Conservation (phyloP, 2,113 vertebrate species). For the Brachyhypopomus gauderio region DNA sequence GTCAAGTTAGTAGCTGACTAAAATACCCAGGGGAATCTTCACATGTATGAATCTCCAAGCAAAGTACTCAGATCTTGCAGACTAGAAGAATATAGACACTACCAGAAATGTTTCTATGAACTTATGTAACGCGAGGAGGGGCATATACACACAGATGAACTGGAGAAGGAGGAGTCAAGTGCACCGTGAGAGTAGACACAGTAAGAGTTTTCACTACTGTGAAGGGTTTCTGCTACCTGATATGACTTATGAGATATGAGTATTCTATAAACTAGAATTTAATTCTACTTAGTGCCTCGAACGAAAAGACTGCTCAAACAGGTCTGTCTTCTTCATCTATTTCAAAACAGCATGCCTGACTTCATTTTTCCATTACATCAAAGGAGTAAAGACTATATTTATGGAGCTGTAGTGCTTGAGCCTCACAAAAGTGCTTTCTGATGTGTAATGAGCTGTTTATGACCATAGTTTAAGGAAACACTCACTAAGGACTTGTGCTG, state of each 20-base stretch:
- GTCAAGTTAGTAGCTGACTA: too few relatives aligned
- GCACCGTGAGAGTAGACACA: neutral
- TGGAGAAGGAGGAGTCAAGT: too few relatives aligned
- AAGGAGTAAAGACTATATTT: conserved; percentile 30
- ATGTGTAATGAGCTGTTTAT: conserved; percentile 22
- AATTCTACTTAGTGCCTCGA: neutral
- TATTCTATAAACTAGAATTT: neutral
- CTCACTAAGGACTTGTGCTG: neutral
- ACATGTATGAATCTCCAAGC: neutral
- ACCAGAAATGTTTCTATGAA: neutral
- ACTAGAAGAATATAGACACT: too few relatives aligned
- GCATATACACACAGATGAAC: too few relatives aligned
- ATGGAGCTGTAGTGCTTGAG: conserved; percentile 33
- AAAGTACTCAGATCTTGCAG: neutral
- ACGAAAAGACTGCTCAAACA: conserved; percentile 1
- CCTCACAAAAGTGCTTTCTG: conserved; percentile 20
- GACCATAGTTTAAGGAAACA: neutral
- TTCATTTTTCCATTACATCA: conserved; percentile 45
- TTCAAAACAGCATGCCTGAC: conserved; percentile 41
- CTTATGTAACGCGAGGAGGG: too few relatives aligned
- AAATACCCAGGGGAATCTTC: neutral
- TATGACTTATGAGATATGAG: too few relatives aligned
- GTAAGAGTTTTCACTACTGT: neutral
- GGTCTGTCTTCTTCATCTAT: conserved; percentile 13
- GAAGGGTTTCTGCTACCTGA: too few relatives aligned